Conservation (phyloP, 1,140 invertebrate genomes). For the Listronotus oregonensis region DNA sequence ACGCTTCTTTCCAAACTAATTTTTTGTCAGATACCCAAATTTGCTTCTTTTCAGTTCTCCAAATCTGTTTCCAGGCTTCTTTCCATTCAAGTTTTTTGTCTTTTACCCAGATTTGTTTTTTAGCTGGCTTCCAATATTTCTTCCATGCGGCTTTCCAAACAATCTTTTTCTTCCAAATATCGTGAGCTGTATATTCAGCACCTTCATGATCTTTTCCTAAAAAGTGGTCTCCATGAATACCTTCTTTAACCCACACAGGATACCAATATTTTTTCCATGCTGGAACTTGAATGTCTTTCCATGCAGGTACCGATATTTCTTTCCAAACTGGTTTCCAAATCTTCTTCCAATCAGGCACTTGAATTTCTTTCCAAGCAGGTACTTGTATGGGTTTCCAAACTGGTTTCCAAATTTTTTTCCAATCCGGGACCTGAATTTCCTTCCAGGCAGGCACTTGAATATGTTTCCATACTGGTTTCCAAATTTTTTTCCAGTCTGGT, state of each 20-base stretch:
- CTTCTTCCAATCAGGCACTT: conserved; percentile 70
- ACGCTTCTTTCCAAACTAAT: conserved; percentile 76
- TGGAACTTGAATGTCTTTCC: conserved; percentile 66
- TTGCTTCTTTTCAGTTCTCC: conserved; percentile 77
- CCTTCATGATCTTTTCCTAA: conserved; percentile 76
- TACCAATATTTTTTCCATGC: conserved; percentile 68
- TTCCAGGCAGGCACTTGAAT: conserved; percentile 66
- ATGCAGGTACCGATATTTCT: conserved; percentile 64
- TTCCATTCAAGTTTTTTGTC: conserved; percentile 78
- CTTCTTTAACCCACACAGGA: conserved; percentile 71
- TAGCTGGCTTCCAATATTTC: conserved; percentile 73
- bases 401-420: conserved; percentile 67
- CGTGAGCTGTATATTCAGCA: conserved; percentile 72
- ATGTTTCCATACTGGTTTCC: conserved; percentile 67
- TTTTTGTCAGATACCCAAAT: conserved; percentile 78
- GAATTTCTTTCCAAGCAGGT: conserved; percentile 68
- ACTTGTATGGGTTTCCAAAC: conserved; percentile 69
- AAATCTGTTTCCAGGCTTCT: conserved; percentile 75
- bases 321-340: conserved; percentile 66
- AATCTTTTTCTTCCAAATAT: conserved; percentile 78
- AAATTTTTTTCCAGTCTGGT: conserved; percentile 63
- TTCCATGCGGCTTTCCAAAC: conserved; percentile 76
- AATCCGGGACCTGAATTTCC: conserved; percentile 62
- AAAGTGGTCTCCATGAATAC: conserved; percentile 72
- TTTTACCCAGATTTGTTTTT: conserved; percentile 77